A percentile compares a stretch with the other conserved stretches of the same genome.
phyloP scores from a whole-genome alignment of 2,113 vertebrate species.

The Callipepla squamata region DNA sequence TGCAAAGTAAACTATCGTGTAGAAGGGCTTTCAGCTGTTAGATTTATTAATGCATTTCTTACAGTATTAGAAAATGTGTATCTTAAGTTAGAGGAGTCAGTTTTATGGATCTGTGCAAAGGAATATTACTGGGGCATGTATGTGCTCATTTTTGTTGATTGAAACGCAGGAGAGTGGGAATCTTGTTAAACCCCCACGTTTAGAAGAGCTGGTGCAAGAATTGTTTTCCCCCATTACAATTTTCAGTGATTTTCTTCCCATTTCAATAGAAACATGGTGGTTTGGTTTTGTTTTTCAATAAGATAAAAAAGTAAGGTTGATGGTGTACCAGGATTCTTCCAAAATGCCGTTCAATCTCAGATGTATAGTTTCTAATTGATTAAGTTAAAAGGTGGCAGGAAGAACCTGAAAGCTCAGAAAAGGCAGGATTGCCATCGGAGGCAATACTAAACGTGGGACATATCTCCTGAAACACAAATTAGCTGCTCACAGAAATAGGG shows the following conservation, averaged over 20 bases:
- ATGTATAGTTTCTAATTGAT: neutral
- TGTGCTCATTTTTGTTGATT: neutral
- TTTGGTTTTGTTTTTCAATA: neutral
- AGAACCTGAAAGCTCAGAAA: neutral
- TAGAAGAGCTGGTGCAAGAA: neutral
- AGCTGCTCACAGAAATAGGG: neutral
- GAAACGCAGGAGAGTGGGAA: neutral
- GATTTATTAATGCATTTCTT: neutral
- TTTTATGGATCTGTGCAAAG: neutral
- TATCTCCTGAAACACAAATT: neutral
- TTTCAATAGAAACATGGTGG: neutral
- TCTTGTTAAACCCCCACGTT: neutral
- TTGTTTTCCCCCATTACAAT: neutral
- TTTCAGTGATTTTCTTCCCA: neutral
- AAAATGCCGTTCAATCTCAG: neutral
- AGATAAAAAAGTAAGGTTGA: neutral
- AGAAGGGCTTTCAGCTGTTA: neutral
- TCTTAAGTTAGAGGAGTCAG: neutral
- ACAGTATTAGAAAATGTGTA: fast-evolving
- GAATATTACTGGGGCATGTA: neutral
- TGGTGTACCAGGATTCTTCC: neutral
- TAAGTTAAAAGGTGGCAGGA: neutral
- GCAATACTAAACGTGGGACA: neutral
- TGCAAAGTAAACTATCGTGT: fast-evolving
- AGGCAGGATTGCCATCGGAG: neutral